These are phyloP conservation scores for Notamacropus eugenii DNA, from an alignment of 2,797 vertebrate species.

Conservation along the genomic window DNA sequence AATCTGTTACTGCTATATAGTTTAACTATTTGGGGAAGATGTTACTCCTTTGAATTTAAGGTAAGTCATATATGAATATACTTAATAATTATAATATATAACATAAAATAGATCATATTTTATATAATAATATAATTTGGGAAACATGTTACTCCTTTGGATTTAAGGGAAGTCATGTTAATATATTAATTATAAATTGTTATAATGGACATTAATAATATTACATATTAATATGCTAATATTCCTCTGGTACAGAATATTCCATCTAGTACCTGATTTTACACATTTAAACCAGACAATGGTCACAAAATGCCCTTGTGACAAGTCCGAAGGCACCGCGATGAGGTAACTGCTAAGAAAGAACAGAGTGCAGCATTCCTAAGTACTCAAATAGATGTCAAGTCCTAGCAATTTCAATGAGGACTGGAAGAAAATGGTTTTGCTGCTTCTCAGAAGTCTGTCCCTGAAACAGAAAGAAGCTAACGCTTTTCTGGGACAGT, in stretches of 20 bases:
- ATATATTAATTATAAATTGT: neutral
- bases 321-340: neutral
- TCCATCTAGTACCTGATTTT: neutral
- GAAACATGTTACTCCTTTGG: neutral
- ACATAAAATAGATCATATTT: neutral
- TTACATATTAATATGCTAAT: neutral
- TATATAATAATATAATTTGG: neutral
- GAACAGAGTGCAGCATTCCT: neutral
- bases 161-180: slow-evolving; percentile 1
- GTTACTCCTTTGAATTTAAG: slow-evolving; percentile 1
- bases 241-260: neutral
- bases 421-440: neutral
- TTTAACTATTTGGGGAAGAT: neutral
- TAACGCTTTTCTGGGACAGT: neutral
- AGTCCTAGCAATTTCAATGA: neutral
- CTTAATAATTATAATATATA: neutral
- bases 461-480: neutral
- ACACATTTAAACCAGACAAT: neutral
- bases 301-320: neutral
- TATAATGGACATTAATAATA: no score
- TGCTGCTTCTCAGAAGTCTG: slow-evolving; percentile 23
- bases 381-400: neutral
- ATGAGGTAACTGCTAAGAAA: neutral
- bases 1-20: neutral
- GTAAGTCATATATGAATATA: neutral